phyloP scores from a whole-genome alignment of 1,140 invertebrate species.

The Leptinotarsa defecta region DNA sequence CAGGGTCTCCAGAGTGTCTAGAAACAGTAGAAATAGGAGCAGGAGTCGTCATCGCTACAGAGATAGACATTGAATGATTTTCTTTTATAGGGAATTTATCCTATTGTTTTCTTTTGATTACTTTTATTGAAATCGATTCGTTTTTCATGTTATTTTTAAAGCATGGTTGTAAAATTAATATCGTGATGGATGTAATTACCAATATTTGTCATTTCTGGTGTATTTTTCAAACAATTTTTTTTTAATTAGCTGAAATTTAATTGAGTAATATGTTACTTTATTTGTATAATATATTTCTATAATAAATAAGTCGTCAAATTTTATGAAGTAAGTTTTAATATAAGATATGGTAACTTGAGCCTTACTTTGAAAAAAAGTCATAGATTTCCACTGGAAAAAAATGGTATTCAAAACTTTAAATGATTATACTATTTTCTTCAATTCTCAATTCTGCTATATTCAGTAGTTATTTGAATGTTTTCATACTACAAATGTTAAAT shows the following conservation, averaged over 20 bases:
- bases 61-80: slow-evolving; percentile 41
- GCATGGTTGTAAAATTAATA: neutral
- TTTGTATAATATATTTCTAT: slow-evolving; percentile 21
- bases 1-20: slow-evolving; percentile 16
- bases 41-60: slow-evolving; percentile 40
- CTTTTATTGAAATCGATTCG: neutral
- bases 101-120: neutral
- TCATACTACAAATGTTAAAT: no score
- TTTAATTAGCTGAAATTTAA: neutral
- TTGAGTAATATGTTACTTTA: slow-evolving; percentile 9
- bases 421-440: no score
- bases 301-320: slow-evolving; percentile 6
- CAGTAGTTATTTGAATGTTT: no score
- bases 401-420: no score
- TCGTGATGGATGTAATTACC: slow-evolving; percentile 14
- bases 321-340: no score
- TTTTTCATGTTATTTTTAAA: slow-evolving; percentile 1
- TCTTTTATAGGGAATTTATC: slow-evolving; percentile 7
- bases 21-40: slow-evolving; percentile 12
- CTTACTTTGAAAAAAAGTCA: no score
- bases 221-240: neutral
- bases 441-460: no score
- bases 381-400: no score
- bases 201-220: slow-evolving; percentile 18
- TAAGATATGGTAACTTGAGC: no score